Evolutionary conservation across 2,113 vertebrate species (phyloP), one percentile per base, ranked within the genome.

Genomic region (Paralichthys olivaceus): DNA sequence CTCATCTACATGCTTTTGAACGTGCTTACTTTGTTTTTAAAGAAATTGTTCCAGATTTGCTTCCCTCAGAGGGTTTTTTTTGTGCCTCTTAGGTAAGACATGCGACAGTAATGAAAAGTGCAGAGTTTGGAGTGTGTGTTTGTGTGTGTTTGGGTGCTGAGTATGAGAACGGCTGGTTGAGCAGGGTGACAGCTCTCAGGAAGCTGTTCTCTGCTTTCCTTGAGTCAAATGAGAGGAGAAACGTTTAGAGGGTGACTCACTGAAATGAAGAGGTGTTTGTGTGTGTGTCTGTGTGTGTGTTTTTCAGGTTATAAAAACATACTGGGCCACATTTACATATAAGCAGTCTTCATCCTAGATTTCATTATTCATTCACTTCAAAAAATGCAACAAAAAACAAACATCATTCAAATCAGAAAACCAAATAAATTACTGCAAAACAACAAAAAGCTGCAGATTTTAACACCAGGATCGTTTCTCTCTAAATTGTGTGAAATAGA

Each of bases 181-280:
- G 75, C 72, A 69, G 37, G 71, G 54, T 49, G 69, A 68, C 73
- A 77, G 73, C 62, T 71, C 68, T 80, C 55, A 49, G 75, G 70
- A 88, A 85, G 78, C 82, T 55, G 57, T 63, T 72, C 70, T 57
- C 43, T 67, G 58, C 66, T 81, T 80, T 81, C 67, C 80, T 81
- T 58, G 83, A 87, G 74, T 85, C 63, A 75, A 86, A 86, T 71
- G 55, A 84, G 72, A 87, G 53, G 77, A 84, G 79, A 82, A 88
- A 76, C 76, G 61, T 88, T 88, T 71, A 76, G 53, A 75, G 65
- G 73, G 59, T 86, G 86, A 87, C 79, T 90, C 86, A 82, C 70
- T 84, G 53, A 75, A 83, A 84, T 80, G 80, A 78, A 82, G 53
- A 75, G 65, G 66, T 80, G 65, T 84, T 62, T 60, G 12, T 67